Evolutionary conservation across 2,113 vertebrate species (phyloP).

Genomic region (Sus scrofa): DNA sequence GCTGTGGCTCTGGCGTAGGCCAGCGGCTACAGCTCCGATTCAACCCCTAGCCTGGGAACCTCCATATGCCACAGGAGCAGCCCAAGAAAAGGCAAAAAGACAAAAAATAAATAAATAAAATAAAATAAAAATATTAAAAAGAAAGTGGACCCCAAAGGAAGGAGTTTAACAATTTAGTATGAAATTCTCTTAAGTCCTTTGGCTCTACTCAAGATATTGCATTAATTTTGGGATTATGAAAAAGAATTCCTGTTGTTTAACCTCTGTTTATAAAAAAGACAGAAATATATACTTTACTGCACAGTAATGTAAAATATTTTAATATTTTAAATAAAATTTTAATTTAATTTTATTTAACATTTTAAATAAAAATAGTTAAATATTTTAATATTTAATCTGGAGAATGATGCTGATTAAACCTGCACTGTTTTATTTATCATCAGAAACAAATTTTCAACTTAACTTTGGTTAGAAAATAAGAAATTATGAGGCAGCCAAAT

Average conservation of each 20-base stretch:
- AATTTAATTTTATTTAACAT: neutral
- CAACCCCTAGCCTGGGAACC: too few relatives aligned
- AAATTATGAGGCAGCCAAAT: slow-evolving; percentile 30
- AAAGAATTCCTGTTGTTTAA: slow-evolving; percentile 30
- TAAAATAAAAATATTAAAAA: too few relatives aligned
- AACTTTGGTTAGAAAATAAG: neutral
- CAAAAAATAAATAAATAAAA: too few relatives aligned
- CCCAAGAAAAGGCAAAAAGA: too few relatives aligned
- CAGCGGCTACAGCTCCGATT: too few relatives aligned
- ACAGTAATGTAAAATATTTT: slow-evolving; percentile 29
- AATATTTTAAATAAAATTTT: neutral
- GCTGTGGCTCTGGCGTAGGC: too few relatives aligned
- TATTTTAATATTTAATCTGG: neutral
- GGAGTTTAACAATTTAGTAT: neutral
- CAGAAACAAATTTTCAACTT: neutral
- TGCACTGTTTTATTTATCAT: neutral
- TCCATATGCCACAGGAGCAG: too few relatives aligned
- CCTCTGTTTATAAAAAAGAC: neutral
- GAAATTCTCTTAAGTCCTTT: neutral
- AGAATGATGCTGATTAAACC: slow-evolving; percentile 16
- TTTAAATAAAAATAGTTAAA: slow-evolving; percentile 39
- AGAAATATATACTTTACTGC: slow-evolving; percentile 28
- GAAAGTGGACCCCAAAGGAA: too few relatives aligned
- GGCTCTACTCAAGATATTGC: neutral
- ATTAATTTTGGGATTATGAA: neutral